Conservation (phyloP, 2,113 vertebrate genomes). For the Odobenus rosmarus region DNA sequence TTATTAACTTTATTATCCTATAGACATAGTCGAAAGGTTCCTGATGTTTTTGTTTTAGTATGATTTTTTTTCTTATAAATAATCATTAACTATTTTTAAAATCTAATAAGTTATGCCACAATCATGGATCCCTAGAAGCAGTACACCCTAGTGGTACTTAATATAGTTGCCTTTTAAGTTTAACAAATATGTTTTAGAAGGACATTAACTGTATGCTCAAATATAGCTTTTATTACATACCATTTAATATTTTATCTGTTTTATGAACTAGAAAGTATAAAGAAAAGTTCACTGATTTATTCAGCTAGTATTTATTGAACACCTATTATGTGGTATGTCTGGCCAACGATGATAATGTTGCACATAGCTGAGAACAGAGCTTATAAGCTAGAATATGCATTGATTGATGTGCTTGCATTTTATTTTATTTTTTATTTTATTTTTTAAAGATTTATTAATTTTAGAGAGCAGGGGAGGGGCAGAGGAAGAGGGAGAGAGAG, state of each 20-base stretch:
- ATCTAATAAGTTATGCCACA: not conserved
- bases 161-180: constrained; percentile 51
- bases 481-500: not conserved
- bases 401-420: not conserved
- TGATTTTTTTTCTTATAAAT: not conserved
- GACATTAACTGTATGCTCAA: not conserved
- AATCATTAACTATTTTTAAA: not conserved
- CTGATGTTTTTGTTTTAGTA: not conserved
- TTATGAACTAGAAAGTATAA: not conserved
- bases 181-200: constrained; percentile 32
- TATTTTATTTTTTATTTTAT: not conserved
- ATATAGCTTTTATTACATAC: constrained; percentile 6
- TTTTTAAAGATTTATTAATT: not conserved
- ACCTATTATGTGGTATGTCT: not conserved
- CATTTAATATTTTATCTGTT: constrained; percentile 9
- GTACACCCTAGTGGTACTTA: not conserved
- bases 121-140: not conserved
- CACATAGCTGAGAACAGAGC: not conserved
- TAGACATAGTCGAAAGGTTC: not conserved
- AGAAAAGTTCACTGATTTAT: not conserved
- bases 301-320: not conserved
- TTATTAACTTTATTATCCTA: not conserved
- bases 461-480: not conserved
- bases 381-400: not conserved
- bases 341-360: not conserved